These are phyloP conservation scores for Gopherus evgoodei DNA, from an alignment of 2,113 vertebrate species.

Conservation along the genomic window DNA sequence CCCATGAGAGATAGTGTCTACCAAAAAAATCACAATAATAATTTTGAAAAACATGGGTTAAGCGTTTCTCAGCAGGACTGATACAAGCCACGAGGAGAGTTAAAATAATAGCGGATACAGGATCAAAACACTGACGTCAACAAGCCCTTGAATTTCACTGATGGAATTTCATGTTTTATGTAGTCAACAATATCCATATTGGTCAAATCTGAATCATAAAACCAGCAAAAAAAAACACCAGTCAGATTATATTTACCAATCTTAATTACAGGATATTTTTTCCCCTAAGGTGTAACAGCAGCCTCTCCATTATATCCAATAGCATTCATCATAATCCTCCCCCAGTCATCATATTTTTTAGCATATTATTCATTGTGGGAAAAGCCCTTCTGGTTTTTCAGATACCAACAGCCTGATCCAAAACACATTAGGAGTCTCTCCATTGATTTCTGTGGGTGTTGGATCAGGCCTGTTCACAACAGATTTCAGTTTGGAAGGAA, in stretches of 20 bases:
- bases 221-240: neutral
- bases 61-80: neutral
- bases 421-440: neutral
- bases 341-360: neutral
- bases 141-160: neutral
- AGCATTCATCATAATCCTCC: neutral
- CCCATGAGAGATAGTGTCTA: neutral
- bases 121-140: neutral
- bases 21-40: neutral
- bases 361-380: neutral
- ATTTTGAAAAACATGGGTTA: neutral
- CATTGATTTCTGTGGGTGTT: neutral
- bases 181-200: conserved; percentile 8
- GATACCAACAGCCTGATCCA: neutral
- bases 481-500: neutral
- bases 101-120: neutral
- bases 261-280: neutral
- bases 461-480: neutral
- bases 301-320: neutral
- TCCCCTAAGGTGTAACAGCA: neutral
- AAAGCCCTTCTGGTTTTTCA: neutral
- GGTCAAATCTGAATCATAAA: conserved; percentile 35
- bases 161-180: neutral
- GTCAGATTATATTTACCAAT: conserved; percentile 4
- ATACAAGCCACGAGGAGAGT: neutral